These are phyloP conservation scores for Myotis myotis DNA, from an alignment of 2,797 vertebrate species.

Conservation along the genomic window DNA sequence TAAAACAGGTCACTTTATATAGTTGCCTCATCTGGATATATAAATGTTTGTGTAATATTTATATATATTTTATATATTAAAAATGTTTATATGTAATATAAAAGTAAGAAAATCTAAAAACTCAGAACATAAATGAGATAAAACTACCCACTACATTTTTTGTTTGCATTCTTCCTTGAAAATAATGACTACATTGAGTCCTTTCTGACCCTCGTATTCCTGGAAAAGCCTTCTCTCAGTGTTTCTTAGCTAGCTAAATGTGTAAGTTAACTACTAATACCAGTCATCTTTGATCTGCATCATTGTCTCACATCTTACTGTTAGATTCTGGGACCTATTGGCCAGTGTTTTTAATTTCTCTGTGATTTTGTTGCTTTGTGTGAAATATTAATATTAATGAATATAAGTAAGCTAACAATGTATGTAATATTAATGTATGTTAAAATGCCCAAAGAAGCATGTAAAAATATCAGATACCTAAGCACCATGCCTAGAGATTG, in stretches of 20 bases:
- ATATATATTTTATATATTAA: neutral
- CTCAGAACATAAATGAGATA: neutral
- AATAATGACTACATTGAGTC: neutral
- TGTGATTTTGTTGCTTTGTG: neutral
- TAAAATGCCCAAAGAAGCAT: neutral
- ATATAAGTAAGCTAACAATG: neutral
- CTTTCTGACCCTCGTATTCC: neutral
- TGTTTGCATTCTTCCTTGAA: neutral
- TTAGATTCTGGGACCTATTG: neutral
- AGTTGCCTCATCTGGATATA: neutral
- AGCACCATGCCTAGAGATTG: neutral
- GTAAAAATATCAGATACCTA: neutral
- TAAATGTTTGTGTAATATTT: neutral
- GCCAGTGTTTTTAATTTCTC: neutral
- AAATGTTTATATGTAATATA: neutral
- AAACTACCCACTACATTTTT: neutral
- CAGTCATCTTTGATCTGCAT: neutral
- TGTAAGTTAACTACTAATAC: neutral
- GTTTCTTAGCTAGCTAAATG: neutral
- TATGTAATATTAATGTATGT: neutral
- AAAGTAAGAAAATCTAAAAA: neutral
- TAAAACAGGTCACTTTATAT: neutral
- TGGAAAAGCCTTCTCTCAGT: neutral
- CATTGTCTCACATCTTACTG: neutral
- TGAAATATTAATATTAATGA: conserved; percentile 1